A percentile compares a stretch with the other conserved stretches of the same genome.
phyloP scores from a whole-genome alignment of 30 jellyfish, hydroid and myxozoan genomes.

The Aurelia sp. region DNA sequence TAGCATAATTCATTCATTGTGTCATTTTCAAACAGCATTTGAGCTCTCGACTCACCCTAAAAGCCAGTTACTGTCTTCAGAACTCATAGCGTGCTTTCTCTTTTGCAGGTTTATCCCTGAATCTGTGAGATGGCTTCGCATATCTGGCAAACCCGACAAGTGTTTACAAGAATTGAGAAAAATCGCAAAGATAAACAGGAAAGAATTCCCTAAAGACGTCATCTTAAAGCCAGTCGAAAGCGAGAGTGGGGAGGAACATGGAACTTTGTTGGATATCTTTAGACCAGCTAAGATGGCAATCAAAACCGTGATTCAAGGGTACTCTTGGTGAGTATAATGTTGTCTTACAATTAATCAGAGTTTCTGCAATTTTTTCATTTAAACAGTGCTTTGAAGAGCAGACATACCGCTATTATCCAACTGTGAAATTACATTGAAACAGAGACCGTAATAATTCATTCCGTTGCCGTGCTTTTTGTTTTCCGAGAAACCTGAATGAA shows the following conservation, averaged over 20 bases:
- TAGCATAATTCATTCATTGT: too few relatives aligned
- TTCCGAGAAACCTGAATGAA: too few relatives aligned
- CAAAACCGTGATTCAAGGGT: slow-evolving; percentile 60
- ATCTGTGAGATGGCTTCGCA: slow-evolving; percentile 86
- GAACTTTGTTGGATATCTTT: slow-evolving; percentile 69
- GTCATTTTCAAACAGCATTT: neutral
- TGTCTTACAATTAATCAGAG: neutral
- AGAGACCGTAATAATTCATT: too few relatives aligned
- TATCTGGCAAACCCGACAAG: slow-evolving; percentile 68
- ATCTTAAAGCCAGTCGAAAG: slow-evolving; percentile 21
- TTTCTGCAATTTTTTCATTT: too few relatives aligned
- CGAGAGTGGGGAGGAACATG: slow-evolving; percentile 9
- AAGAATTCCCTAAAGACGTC: slow-evolving; percentile 58
- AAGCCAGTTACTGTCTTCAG: neutral
- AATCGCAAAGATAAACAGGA: slow-evolving; percentile 75
- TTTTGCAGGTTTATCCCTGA: slow-evolving; percentile 84
- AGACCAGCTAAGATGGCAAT: slow-evolving; percentile 59
- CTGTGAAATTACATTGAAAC: too few relatives aligned
- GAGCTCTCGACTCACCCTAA: neutral
- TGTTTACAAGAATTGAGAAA: slow-evolving; percentile 49
- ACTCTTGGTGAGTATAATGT: slow-evolving; percentile 14
- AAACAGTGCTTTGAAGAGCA: too few relatives aligned
- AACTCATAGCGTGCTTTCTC: neutral
- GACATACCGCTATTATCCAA: too few relatives aligned
- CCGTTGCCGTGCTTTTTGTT: too few relatives aligned